Evolutionary conservation across 2,113 vertebrate species (phyloP).

Genomic region (Antechinus stuartii): DNA sequence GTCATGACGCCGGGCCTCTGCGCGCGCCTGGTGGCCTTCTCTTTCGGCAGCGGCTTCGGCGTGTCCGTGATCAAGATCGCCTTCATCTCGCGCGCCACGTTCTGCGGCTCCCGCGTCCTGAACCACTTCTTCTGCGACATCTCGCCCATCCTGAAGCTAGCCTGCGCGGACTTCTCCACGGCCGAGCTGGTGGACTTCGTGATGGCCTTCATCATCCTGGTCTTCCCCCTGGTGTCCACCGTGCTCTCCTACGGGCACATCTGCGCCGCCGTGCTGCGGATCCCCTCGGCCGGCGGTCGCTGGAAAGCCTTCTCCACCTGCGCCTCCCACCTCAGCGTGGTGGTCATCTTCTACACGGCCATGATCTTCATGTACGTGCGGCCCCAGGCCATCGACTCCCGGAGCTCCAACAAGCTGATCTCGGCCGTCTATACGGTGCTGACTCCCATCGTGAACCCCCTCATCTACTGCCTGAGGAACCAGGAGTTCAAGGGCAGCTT

Average conservation of each 20-base stretch:
- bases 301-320: conserved; percentile 79
- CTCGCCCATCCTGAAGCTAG: conserved; percentile 79
- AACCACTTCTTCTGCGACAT: conserved; percentile 82
- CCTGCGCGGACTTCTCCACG: conserved; percentile 68
- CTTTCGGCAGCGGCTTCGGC: conserved; percentile 67
- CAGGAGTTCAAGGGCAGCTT: conserved; percentile 72
- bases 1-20: conserved; percentile 5
- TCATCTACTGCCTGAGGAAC: conserved; percentile 82
- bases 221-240: conserved; percentile 69
- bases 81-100: conserved; percentile 69
- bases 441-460: conserved; percentile 74
- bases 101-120: conserved; percentile 72
- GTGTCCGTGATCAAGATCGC: conserved; percentile 69
- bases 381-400: conserved; percentile 65
- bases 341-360: conserved; percentile 72
- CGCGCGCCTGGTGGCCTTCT: conserved; percentile 50
- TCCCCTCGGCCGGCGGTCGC: conserved; percentile 58
- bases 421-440: conserved; percentile 75
- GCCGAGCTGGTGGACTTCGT: conserved; percentile 74
- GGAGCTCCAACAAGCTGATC: conserved; percentile 75
- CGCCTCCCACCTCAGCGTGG: conserved; percentile 72
- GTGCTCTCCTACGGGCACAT: conserved; percentile 73
- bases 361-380: conserved; percentile 77
- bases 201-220: conserved; percentile 73
- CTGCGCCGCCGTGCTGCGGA: conserved; percentile 56